Evolutionary conservation across 2,113 vertebrate genomes (phyloP).

Genomic region (Fulica atra): DNA sequence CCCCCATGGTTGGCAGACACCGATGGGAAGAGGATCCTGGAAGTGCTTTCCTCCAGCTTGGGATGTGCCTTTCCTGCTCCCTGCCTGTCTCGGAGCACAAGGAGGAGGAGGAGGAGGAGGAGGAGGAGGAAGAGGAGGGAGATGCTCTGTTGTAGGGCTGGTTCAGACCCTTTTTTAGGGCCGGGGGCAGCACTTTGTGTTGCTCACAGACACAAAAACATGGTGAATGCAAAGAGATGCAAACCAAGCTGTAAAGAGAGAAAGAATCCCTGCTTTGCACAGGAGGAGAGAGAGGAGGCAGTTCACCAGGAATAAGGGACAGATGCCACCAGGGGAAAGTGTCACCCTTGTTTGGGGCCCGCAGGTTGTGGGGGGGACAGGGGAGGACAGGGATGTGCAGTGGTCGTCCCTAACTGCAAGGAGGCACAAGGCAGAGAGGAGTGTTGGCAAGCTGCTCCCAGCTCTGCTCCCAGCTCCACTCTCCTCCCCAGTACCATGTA

Average conservation of each 20-base stretch:
- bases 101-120: background rate
- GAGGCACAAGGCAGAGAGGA: constrained; percentile 54
- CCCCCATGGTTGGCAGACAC: background rate
- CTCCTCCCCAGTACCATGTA: constrained; percentile 37
- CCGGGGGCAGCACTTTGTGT: background rate
- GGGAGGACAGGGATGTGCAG: too few relatives aligned
- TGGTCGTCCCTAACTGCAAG: constrained; percentile 37
- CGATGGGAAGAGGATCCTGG: background rate
- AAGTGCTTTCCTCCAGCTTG: background rate
- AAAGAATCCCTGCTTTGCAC: background rate
- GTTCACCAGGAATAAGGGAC: background rate
- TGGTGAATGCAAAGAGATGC: background rate
- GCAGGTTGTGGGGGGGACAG: rapidly evolving
- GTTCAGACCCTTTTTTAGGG: background rate
- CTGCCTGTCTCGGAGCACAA: background rate
- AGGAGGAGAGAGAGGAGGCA: background rate
- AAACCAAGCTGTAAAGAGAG: background rate
- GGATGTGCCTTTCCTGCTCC: background rate
- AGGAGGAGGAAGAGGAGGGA: background rate
- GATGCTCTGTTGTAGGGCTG: background rate
- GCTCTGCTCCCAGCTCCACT: constrained; percentile 6
- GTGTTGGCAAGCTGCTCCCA: constrained; percentile 58
- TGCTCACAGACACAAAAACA: background rate
- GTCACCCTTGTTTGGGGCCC: background rate
- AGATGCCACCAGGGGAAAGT: background rate